Conservation (phyloP, 2,113 vertebrate species). For the Rhinogobius similis region DNA sequence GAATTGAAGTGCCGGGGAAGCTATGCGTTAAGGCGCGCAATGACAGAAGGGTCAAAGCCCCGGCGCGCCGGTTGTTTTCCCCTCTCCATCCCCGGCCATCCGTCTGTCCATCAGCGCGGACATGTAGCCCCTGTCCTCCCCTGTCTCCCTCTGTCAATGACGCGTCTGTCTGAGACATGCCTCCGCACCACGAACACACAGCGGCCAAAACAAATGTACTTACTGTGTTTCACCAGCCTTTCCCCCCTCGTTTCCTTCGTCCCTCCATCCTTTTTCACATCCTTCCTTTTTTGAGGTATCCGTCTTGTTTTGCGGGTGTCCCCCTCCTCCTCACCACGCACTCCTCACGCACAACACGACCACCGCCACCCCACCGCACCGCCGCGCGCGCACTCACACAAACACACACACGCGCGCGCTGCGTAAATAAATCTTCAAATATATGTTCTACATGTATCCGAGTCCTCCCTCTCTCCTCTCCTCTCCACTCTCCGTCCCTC, state of each 20-base stretch:
- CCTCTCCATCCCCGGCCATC: slow-evolving; percentile 67
- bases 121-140: slow-evolving; percentile 69
- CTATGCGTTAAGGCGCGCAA: slow-evolving; percentile 66
- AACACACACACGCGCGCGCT: slow-evolving; percentile 27
- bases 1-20: slow-evolving; percentile 55
- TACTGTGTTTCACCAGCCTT: slow-evolving; percentile 82
- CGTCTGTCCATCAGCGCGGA: slow-evolving; percentile 63
- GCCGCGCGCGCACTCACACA: slow-evolving; percentile 30
- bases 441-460: slow-evolving; percentile 83
- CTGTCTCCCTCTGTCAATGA: slow-evolving; percentile 68
- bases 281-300: slow-evolving; percentile 79
- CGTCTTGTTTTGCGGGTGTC: slow-evolving; percentile 78
- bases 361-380: slow-evolving; percentile 37
- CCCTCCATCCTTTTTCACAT: slow-evolving; percentile 83
- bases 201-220: slow-evolving; percentile 72
- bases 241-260: slow-evolving; percentile 81
- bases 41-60: slow-evolving; percentile 86
- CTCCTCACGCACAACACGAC: slow-evolving; percentile 14
- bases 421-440: slow-evolving; percentile 77
- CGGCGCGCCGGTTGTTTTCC: slow-evolving; percentile 67
- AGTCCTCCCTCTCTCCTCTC: slow-evolving; percentile 70
- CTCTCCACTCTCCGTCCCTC: slow-evolving; percentile 66
- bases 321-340: slow-evolving; percentile 52
- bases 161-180: slow-evolving; percentile 57
- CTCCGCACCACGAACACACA: slow-evolving; percentile 60